Conservation (phyloP, 64 coral and sea anemone genomes). For the Catalaphyllia jardinei region DNA sequence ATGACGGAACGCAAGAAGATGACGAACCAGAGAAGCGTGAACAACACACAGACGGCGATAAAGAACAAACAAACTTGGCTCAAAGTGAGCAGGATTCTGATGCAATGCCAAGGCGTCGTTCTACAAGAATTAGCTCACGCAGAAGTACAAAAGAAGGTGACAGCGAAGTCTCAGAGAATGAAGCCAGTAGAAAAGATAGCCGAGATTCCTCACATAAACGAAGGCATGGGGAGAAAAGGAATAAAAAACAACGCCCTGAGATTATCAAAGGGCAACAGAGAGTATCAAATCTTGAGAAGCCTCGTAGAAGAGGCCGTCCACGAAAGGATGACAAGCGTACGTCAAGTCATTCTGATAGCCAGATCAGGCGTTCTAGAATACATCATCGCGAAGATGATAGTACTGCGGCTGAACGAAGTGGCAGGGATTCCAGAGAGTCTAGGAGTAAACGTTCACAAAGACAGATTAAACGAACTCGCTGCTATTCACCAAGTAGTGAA, state of each 20-base stretch:
- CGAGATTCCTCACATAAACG: background rate
- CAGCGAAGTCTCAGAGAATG: conserved; percentile 33
- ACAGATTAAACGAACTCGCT: conserved; percentile 76
- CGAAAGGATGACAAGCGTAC: conserved; percentile 28
- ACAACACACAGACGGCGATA: background rate
- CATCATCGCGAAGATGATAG: background rate
- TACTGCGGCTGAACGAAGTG: conserved; percentile 22
- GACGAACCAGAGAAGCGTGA: background rate
- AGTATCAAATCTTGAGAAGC: background rate
- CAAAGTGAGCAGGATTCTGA: background rate
- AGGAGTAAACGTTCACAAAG: conserved; percentile 78
- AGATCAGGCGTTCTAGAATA: conserved; percentile 10
- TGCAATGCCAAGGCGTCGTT: conserved; percentile 11
- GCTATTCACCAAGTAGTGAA: conserved; percentile 94
- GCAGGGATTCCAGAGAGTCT: background rate
- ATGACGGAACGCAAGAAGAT: background rate
- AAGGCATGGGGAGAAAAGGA: conserved; percentile 18
- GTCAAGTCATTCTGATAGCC: background rate
- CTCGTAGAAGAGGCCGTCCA: conserved; percentile 46
- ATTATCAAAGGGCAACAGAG: background rate
- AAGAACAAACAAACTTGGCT: background rate
- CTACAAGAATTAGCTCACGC: conserved; percentile 67
- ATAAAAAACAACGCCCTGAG: background rate
- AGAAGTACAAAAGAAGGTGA: conserved; percentile 70
- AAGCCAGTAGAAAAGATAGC: conserved; percentile 33